These are phyloP conservation scores for Poecilia latipinna DNA, from an alignment of 2,113 vertebrate genomes.

Conservation along the genomic window DNA sequence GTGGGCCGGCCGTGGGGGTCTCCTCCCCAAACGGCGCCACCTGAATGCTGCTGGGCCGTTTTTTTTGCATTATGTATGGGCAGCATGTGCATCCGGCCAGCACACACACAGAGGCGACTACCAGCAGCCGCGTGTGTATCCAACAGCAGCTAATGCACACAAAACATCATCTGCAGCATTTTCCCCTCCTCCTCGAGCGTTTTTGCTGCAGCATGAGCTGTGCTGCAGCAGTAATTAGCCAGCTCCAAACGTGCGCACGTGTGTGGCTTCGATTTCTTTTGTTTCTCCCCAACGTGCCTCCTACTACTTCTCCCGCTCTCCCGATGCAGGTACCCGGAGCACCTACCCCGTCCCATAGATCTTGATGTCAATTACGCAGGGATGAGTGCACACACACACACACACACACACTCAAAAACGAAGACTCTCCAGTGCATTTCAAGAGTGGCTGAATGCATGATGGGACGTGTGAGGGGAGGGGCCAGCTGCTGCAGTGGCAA, in stretches of 20 bases:
- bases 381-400: conserved; percentile 30
- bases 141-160: conserved; percentile 7
- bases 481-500: conserved; percentile 55
- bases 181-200: conserved; percentile 14
- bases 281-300: not conserved
- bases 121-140: conserved; percentile 10
- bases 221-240: conserved; percentile 46
- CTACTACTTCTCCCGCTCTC: conserved; percentile 11
- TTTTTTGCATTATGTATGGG: conserved; percentile 61
- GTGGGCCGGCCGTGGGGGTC: conserved; percentile 22
- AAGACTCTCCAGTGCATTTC: conserved; percentile 32
- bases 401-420: conserved; percentile 3
- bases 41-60: conserved; percentile 30
- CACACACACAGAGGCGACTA: not conserved
- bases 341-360: conserved; percentile 43
- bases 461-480: conserved; percentile 41
- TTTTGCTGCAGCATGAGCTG: conserved; percentile 41
- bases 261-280: not conserved
- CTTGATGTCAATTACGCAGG: conserved; percentile 56
- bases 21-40: conserved; percentile 34
- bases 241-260: not conserved
- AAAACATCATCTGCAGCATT: not conserved
- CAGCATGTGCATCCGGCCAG: conserved; percentile 29
- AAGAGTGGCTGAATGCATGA: conserved; percentile 41
- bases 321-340: conserved; percentile 43